phyloP scores from a whole-genome alignment of 1,140 invertebrate species.

The Sarcophaga bullata region DNA sequence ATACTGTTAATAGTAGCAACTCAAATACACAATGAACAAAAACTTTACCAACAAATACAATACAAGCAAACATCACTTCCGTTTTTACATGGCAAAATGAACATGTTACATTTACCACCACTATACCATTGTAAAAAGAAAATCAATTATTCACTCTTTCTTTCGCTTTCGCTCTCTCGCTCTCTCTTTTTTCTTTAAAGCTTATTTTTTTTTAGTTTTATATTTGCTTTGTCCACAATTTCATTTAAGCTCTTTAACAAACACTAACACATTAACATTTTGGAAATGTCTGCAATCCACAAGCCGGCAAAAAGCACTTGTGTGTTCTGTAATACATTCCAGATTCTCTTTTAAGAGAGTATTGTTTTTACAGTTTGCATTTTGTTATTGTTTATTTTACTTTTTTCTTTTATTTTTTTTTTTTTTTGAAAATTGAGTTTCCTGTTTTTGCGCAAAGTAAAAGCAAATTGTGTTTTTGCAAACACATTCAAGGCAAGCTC shows the following conservation, averaged over 20 bases:
- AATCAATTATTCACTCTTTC: neutral
- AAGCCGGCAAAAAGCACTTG: neutral
- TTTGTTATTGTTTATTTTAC: no score
- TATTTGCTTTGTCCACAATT: neutral
- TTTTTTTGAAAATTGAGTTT: neutral
- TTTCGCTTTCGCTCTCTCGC: neutral
- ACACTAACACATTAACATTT: neutral
- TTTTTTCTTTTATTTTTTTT: neutral
- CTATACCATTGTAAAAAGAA: neutral
- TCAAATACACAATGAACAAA: neutral
- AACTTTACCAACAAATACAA: neutral
- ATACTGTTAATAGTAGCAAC: neutral
- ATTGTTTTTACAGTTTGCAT: neutral
- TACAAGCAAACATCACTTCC: neutral
- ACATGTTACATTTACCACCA: neutral
- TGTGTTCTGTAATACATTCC: neutral
- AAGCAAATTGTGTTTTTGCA: slow-evolving; percentile 8
- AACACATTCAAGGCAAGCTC: neutral
- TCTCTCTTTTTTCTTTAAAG: neutral
- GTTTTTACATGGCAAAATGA: neutral
- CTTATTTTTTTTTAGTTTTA: neutral
- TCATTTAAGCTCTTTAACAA: neutral
- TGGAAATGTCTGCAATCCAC: neutral
- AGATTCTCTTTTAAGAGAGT: neutral
- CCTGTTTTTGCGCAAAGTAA: neutral